Percentiles rank a stretch among this genome's conserved stretches.
Evolutionary conservation across 2,797 vertebrate genomes (phyloP).

Genomic region (Coregonus ussuriensis): DNA sequence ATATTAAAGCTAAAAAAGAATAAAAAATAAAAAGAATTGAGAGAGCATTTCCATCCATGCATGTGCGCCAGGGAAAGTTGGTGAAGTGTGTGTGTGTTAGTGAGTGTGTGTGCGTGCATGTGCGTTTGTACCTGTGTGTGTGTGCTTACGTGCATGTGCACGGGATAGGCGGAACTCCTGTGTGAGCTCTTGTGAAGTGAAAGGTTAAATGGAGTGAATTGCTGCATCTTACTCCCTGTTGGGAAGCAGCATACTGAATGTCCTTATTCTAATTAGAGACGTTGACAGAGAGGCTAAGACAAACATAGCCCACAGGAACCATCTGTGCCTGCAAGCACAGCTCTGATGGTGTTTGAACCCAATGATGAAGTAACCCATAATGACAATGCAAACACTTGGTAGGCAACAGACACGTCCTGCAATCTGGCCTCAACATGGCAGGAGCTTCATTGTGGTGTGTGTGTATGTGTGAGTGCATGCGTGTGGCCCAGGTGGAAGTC

Average conservation of each 20-base stretch:
- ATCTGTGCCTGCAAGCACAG: background rate
- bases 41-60: too few species aligned
- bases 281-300: background rate
- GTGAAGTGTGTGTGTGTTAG: background rate
- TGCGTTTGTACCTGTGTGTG: background rate
- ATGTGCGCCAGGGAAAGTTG: too few species aligned
- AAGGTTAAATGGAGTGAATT: background rate
- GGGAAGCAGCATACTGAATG: background rate
- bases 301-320: background rate
- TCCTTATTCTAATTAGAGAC: background rate
- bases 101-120: background rate
- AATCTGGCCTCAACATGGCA: background rate
- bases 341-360: background rate
- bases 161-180: background rate
- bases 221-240: background rate
- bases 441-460: background rate
- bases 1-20: too few species aligned
- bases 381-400: background rate
- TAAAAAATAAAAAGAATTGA: too few species aligned
- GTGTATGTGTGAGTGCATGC: conserved; percentile 13
- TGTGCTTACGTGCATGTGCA: background rate
- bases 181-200: background rate
- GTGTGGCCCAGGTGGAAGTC: conserved; percentile 14
- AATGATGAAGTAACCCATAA: background rate
- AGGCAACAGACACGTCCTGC: background rate